A percentile compares a stretch with the other conserved stretches of the same genome.
Conservation (phyloP, 2,113 vertebrate species). For the Barnardius zonarius region DNA sequence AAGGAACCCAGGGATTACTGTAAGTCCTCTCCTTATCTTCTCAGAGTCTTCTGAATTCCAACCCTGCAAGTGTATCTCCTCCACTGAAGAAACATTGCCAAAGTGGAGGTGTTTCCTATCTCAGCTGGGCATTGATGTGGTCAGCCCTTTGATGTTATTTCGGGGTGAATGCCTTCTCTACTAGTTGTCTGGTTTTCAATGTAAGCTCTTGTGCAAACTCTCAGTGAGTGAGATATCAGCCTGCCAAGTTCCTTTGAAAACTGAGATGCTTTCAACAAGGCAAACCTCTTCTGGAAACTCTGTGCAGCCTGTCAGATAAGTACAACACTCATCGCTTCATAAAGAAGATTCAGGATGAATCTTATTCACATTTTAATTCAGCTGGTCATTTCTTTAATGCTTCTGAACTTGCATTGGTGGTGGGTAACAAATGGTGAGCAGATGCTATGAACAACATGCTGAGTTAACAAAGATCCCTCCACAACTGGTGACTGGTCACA, state of each 20-base stretch:
- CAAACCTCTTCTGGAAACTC: background rate
- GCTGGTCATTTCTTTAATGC: background rate
- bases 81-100: background rate
- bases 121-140: background rate
- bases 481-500: background rate
- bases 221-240: background rate
- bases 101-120: background rate
- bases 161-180: background rate
- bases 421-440: background rate
- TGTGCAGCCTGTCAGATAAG: background rate
- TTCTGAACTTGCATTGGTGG: background rate
- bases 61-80: background rate
- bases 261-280: background rate
- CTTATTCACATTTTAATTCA: background rate
- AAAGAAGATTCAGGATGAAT: background rate
- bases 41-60: constrained; percentile 1
- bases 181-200: background rate
- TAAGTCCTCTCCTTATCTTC: constrained; percentile 1
- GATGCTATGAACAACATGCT: background rate
- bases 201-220: constrained; percentile 3
- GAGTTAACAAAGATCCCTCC: background rate
- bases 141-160: constrained; percentile 55
- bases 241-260: constrained; percentile 41
- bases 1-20: background rate
- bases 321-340: background rate